Evolutionary conservation across 2,113 vertebrate genomes (phyloP).

Genomic region (Hippocampus zosterae): DNA sequence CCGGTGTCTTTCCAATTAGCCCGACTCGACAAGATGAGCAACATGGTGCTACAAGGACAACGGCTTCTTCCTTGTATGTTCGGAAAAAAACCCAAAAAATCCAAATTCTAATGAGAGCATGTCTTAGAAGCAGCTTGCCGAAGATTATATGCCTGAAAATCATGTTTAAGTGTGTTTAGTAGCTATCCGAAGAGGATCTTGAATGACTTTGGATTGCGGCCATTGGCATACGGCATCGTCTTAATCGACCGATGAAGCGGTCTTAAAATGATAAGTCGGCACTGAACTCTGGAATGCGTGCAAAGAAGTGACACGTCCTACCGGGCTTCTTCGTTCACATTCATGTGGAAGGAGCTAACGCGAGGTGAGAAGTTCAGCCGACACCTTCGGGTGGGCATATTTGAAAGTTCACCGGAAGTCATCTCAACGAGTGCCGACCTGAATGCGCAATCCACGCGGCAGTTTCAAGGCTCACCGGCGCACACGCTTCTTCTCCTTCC

Average conservation of each 20-base stretch:
- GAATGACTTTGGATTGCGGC: neutral
- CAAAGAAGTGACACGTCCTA: neutral
- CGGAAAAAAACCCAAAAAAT: neutral
- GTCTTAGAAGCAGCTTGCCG: neutral
- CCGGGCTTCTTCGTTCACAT: neutral
- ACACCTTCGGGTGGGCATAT: neutral
- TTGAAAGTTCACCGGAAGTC: neutral
- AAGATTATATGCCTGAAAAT: neutral
- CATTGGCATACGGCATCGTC: neutral
- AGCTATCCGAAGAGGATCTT: neutral
- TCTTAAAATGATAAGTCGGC: neutral
- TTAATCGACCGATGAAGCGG: neutral
- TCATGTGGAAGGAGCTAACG: neutral
- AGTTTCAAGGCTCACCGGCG: neutral
- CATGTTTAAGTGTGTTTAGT: neutral
- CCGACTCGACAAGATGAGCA: constrained; percentile 16
- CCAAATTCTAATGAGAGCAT: too few species aligned
- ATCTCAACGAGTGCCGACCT: neutral
- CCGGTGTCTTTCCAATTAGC: constrained; percentile 20
- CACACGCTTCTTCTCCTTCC: too few species aligned
- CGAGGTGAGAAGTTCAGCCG: neutral
- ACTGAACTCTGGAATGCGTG: neutral
- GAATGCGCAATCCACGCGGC: neutral
- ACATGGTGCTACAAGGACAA: constrained; percentile 10
- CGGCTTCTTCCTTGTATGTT: constrained; percentile 7